A percentile compares a stretch with the other conserved stretches of the same genome.
Evolutionary conservation across 2,113 vertebrate genomes (phyloP).

Genomic region (Salvelinus alpinus): DNA sequence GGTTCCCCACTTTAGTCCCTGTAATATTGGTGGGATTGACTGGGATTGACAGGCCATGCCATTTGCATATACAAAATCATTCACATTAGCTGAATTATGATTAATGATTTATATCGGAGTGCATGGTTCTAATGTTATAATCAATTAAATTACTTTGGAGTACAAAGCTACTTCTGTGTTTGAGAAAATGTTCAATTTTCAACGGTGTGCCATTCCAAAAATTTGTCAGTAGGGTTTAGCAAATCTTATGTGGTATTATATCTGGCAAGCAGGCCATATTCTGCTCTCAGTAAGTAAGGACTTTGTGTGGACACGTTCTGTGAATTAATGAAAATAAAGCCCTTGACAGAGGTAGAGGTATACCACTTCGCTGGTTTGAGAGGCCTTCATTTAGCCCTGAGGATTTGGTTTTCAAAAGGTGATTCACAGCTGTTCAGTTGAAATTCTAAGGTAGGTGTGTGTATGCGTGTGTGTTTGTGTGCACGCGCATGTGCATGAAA

Average conservation of each 20-base stretch:
- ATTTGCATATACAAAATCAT: conserved; percentile 63
- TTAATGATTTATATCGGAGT: conserved; percentile 54
- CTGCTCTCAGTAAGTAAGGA: conserved; percentile 44
- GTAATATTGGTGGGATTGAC: conserved; percentile 38
- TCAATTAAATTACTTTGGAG: conserved; percentile 36
- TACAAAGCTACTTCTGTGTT: conserved; percentile 59
- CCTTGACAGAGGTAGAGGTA: conserved; percentile 24
- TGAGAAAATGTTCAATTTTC: conserved; percentile 33
- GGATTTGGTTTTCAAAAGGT: conserved; percentile 21
- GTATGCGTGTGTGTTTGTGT: no score
- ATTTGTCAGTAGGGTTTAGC: conserved; percentile 53
- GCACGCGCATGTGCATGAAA: no score
- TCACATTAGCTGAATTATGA: conserved; percentile 44
- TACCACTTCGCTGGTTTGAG: conserved; percentile 21
- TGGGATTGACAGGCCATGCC: conserved; percentile 37
- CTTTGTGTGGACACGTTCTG: conserved; percentile 39
- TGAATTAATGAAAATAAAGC: conserved; percentile 38
- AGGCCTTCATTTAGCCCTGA: conserved; percentile 5
- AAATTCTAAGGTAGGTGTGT: conserved; percentile 18
- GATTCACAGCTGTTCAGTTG: conserved; percentile 5
- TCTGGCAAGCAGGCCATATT: conserved; percentile 52
- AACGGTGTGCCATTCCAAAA: conserved; percentile 58
- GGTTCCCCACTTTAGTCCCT: conserved; percentile 24
- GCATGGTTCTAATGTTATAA: conserved; percentile 40
- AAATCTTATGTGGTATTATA: conserved; percentile 51